phyloP scores from a whole-genome alignment of 2,113 vertebrate genomes.

The Stigmatopora nigra region DNA sequence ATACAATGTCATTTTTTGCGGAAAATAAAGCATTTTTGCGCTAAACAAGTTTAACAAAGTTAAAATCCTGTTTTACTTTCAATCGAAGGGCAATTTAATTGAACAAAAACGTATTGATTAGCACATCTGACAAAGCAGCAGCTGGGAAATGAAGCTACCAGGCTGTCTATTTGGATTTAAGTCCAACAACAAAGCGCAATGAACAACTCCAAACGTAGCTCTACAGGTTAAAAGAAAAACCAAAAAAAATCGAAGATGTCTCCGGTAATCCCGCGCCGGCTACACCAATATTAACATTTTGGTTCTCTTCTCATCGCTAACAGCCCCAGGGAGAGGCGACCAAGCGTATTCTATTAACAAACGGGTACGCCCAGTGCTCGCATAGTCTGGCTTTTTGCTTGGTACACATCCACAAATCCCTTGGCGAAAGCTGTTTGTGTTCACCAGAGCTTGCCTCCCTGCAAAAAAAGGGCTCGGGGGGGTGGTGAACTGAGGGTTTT shows the following conservation, averaged over 20 bases:
- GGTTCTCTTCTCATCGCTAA: conserved; percentile 58
- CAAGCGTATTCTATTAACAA: conserved; percentile 70
- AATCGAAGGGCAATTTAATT: conserved; percentile 2
- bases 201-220: conserved; percentile 11
- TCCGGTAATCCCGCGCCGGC: conserved; percentile 43
- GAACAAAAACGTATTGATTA: conserved; percentile 8
- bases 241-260: conserved; percentile 42
- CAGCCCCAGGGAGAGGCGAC: conserved; percentile 61
- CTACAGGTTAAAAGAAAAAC: conserved; percentile 9
- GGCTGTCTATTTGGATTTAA: neutral
- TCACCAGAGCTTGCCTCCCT: conserved; percentile 60
- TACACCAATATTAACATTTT: conserved; percentile 65
- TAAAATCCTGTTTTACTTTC: neutral
- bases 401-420: conserved; percentile 64
- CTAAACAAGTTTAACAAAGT: conserved; percentile 1
- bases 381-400: conserved; percentile 55
- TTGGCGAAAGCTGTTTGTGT: conserved; percentile 63
- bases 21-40: too few relatives aligned
- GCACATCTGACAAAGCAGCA: neutral
- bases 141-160: neutral
- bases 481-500: conserved; percentile 12
- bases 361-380: conserved; percentile 60
- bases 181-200: conserved; percentile 3
- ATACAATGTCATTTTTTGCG: too few relatives aligned
- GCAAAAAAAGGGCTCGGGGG: conserved; percentile 4